phyloP scores from a whole-genome alignment of 2,113 vertebrate species.

The Corydoras sp. region DNA sequence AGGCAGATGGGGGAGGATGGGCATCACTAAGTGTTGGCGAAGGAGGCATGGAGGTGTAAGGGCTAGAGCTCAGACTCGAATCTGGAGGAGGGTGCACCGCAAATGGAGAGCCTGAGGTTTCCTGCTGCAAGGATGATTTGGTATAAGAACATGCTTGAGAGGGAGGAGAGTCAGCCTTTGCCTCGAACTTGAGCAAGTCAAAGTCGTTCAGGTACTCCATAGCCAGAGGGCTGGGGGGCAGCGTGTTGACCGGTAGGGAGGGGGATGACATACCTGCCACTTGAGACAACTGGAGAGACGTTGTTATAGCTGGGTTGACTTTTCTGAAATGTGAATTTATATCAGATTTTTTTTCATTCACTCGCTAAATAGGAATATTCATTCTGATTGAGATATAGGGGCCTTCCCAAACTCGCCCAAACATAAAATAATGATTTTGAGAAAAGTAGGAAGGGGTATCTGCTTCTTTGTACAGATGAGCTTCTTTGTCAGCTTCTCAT shows the following conservation, averaged over 20 bases:
- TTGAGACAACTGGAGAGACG: constrained; percentile 7
- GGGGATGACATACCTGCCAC: constrained; percentile 61
- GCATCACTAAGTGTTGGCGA: constrained; percentile 92
- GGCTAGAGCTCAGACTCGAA: constrained; percentile 92
- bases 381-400: background rate
- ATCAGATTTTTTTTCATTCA: background rate
- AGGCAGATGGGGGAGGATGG: constrained; percentile 68
- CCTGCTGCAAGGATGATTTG: constrained; percentile 27
- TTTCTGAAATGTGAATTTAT: constrained; percentile 40
- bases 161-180: constrained; percentile 84
- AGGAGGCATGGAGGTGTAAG: constrained; percentile 93
- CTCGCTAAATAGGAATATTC: constrained; percentile 45
- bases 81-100: constrained; percentile 79
- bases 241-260: constrained; percentile 63
- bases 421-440: constrained; percentile 28
- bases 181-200: constrained; percentile 97
- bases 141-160: constrained; percentile 60
- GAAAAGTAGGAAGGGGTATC: constrained; percentile 14
- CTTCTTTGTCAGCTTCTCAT: constrained; percentile 42
- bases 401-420: background rate
- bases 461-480: constrained; percentile 13
- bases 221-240: constrained; percentile 92
- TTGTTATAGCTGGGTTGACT: constrained; percentile 19
- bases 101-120: constrained; percentile 67
- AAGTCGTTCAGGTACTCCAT: constrained; percentile 99